Evolutionary conservation across 2,113 vertebrate species (phyloP).

Genomic region (Tragelaphus buxtoni): DNA sequence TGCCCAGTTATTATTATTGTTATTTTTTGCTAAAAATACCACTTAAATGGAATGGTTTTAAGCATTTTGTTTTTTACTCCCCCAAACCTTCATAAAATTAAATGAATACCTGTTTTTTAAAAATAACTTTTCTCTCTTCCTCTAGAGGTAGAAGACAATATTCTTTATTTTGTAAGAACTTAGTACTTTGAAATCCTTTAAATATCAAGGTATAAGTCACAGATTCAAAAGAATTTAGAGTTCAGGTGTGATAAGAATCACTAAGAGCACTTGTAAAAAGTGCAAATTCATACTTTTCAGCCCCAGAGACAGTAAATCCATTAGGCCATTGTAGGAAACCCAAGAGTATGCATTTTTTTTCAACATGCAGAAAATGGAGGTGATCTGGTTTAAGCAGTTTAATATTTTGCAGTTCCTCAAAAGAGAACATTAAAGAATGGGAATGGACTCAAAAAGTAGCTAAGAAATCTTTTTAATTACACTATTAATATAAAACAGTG

Average conservation of each 20-base stretch:
- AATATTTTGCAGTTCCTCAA: not conserved
- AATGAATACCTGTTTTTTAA: not conserved
- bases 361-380: not conserved
- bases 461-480: not conserved
- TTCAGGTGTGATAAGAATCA: not conserved
- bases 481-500: not conserved
- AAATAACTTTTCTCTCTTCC: not conserved
- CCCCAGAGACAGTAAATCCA: not conserved
- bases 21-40: not conserved
- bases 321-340: not conserved
- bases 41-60: not conserved
- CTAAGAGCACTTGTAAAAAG: not conserved
- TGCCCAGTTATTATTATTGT: not conserved
- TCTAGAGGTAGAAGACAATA: not conserved
- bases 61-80: not conserved
- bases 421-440: not conserved
- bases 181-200: not conserved
- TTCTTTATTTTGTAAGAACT: not conserved
- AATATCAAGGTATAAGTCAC: not conserved
- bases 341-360: not conserved
- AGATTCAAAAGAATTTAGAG: not conserved
- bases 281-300: not conserved
- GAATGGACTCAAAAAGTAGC: not conserved
- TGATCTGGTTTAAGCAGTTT: not conserved
- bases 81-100: not conserved